These are phyloP conservation scores for Margaritifera margaritifera DNA, from an alignment of 2,888 invertebrate species.

Conservation along the genomic window DNA sequence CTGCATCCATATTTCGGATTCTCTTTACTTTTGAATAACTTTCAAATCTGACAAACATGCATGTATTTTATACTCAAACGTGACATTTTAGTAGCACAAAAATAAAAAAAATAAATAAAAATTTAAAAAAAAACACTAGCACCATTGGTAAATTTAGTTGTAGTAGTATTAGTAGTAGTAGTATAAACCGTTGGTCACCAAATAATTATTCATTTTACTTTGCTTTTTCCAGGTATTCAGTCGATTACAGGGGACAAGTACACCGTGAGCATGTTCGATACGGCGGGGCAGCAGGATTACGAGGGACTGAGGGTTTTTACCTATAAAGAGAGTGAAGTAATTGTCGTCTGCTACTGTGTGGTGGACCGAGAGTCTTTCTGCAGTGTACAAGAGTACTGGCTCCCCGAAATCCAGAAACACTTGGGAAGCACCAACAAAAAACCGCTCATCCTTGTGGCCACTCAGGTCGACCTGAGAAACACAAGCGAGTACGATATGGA, in stretches of 20 bases:
- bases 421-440: conserved; percentile 36
- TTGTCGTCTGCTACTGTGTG: conserved; percentile 54
- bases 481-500: conserved; percentile 5
- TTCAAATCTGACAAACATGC: no score
- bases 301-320: conserved; percentile 53
- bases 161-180: no score
- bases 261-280: conserved; percentile 55
- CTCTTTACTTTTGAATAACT: no score
- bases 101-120: no score
- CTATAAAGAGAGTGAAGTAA: conserved; percentile 55
- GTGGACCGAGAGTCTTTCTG: conserved; percentile 54
- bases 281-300: conserved; percentile 57
- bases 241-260: conserved; percentile 52
- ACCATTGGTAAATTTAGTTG: no score
- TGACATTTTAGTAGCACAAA: no score
- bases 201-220: no score
- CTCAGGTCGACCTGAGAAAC: conserved; percentile 45
- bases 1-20: no score
- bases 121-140: no score
- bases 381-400: conserved; percentile 51
- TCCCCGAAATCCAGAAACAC: conserved; percentile 51
- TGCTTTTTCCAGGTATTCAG: conserved; percentile 36
- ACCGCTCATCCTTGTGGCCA: conserved; percentile 54
- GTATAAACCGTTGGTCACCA: no score
- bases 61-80: no score